Conservation (phyloP, 2,113 vertebrate genomes). For the Mormyrus iriodes region DNA sequence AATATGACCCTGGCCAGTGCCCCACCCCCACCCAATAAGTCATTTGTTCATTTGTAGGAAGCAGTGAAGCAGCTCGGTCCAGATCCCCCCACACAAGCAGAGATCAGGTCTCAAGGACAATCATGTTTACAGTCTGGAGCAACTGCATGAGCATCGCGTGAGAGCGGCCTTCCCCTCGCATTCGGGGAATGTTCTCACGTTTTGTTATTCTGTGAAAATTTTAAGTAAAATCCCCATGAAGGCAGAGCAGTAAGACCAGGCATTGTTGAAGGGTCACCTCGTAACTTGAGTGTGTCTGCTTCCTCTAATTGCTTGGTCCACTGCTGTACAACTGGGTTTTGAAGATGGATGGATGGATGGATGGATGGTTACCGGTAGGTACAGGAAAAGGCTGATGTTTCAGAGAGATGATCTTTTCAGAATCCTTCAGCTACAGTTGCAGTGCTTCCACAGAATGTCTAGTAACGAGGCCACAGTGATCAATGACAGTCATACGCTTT, state of each 20-base stretch:
- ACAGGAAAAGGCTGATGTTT: background rate
- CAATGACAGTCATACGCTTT: background rate
- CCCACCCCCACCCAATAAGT: background rate
- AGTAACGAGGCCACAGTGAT: background rate
- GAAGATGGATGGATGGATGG: background rate
- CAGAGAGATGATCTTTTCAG: background rate
- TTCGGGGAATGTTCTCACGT: background rate
- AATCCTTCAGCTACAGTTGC: background rate
- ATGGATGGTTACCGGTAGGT: background rate
- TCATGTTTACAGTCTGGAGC: background rate
- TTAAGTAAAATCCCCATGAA: background rate
- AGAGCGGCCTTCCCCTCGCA: background rate
- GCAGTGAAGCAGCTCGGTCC: background rate
- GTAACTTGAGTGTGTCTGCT: background rate
- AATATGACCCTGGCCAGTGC: background rate
- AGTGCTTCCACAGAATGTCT: background rate
- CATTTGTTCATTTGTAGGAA: slow-evolving; percentile 7
- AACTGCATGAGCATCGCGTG: background rate
- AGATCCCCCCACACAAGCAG: background rate
- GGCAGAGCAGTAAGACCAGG: background rate
- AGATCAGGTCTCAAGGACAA: background rate
- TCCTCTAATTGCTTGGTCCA: background rate
- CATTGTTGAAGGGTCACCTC: background rate
- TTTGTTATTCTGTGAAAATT: background rate
- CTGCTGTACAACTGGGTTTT: background rate